Evolutionary conservation across 2,888 invertebrate genomes (phyloP), one percentile per base, ranked within the genome.

Genomic region (Antitype chi): DNA sequence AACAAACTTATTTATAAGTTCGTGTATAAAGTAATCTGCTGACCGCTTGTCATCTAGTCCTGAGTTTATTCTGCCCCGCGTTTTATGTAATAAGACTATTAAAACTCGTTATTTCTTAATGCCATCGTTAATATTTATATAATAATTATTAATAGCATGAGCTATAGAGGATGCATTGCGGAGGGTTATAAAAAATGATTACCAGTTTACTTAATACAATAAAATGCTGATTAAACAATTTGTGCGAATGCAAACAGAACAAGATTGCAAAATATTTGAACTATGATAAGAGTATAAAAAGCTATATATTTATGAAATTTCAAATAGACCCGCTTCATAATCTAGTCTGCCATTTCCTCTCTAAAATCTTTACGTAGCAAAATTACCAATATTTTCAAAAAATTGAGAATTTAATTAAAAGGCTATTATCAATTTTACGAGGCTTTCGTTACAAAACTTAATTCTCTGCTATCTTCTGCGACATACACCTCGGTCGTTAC

Each of bases 341-440:
- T 17, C 4, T 55, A 43, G n/a, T 20, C 17, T 23, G 9, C 15
- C 5, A 20, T 23, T 2, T 66, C 0, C 43, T 38, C 28, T 76
- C 13, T 17, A 25, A 28, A 28, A 52, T 67, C 6, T 3, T 28
- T 17, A 59, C 13, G 11, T 3, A 11, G 43, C 13, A 28, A 49
- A 32, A 52, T n/a, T 8, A 38, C 3, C 20, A 8, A n/a, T 55
- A 13, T 55, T 47, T 28, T 47, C 2, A 15, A 53, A 55, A 64
- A 8, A 43, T 20, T 68, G 25, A 63, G n/a, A 23, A 57, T 23
- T 57, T 67, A 52, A 53, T 67, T 62, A 28, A 74, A 63, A 53
- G 25, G 11, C n/a, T 25, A 23, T 67, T 43, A 69, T 52, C 8
- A 60, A 43, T 17, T 71, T 84, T 59, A 74, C 43, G 70, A 70